phyloP scores from a whole-genome alignment of 2,888 invertebrate species.

The Melanostoma mellinum region DNA sequence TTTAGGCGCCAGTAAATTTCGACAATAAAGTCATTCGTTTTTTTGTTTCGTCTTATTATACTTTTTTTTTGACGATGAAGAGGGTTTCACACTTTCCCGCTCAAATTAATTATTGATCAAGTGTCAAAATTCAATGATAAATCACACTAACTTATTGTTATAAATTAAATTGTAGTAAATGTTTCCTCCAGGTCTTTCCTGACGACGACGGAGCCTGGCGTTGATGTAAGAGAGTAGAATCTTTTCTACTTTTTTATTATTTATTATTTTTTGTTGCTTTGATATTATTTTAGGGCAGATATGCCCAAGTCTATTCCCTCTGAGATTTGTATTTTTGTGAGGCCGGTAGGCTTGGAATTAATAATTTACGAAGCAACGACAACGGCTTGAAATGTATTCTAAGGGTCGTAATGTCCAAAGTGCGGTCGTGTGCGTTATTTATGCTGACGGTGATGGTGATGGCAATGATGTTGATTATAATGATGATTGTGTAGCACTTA shows the following conservation, averaged over 20 bases:
- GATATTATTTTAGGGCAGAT: slow-evolving; percentile 5
- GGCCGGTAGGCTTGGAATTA: slow-evolving; percentile 34
- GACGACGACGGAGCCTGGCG: slow-evolving; percentile 1
- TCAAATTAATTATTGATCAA: slow-evolving; percentile 37
- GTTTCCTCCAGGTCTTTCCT: neutral
- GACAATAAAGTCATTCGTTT: slow-evolving; percentile 35
- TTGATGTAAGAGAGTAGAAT: neutral
- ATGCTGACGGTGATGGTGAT: slow-evolving; percentile 33
- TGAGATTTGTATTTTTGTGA: neutral
- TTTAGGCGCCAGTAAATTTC: slow-evolving; percentile 58
- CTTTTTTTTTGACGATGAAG: neutral
- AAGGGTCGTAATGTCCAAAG: slow-evolving; percentile 34
- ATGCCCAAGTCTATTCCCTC: no score
- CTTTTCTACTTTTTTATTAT: neutral
- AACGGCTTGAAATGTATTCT: slow-evolving; percentile 19
- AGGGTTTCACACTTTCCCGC: neutral
- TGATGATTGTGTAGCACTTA: slow-evolving; percentile 17
- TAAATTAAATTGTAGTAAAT: slow-evolving; percentile 39
- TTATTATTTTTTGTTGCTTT: neutral
- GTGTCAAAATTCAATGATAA: slow-evolving; percentile 67
- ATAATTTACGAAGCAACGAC: slow-evolving; percentile 18
- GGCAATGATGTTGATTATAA: slow-evolving; percentile 22
- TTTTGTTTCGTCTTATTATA: neutral
- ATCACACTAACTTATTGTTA: slow-evolving; percentile 50
- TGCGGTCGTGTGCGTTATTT: slow-evolving; percentile 49